These are phyloP conservation scores for Aulostomus chinensis DNA, from an alignment of 2,797 vertebrate genomes.

Conservation along the genomic window DNA sequence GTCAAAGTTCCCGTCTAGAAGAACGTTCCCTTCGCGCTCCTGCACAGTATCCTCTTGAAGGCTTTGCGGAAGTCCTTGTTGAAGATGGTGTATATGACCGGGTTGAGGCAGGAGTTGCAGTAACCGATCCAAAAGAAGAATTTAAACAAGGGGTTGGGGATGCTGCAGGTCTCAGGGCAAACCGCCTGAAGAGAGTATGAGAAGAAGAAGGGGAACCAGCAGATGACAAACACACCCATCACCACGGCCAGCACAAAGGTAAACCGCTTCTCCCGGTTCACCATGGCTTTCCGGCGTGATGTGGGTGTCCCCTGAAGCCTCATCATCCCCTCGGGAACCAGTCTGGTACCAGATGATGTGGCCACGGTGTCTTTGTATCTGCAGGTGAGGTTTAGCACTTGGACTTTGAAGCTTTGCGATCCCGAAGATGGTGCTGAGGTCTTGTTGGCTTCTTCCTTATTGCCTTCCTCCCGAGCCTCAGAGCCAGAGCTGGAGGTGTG, in stretches of 20 bases:
- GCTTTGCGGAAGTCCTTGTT: conserved; percentile 89
- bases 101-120: conserved; percentile 91
- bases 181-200: conserved; percentile 81
- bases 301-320: conserved; percentile 44
- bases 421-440: neutral
- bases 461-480: conserved; percentile 30
- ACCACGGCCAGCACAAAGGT: conserved; percentile 87
- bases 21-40: conserved; percentile 59
- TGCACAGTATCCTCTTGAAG: conserved; percentile 86
- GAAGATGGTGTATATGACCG: conserved; percentile 89
- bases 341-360: conserved; percentile 55
- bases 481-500: conserved; percentile 66
- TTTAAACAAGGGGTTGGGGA: conserved; percentile 77
- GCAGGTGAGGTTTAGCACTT: conserved; percentile 18
- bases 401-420: conserved; percentile 36
- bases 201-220: conserved; percentile 90
- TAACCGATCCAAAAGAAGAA: conserved; percentile 91
- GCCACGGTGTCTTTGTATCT: conserved; percentile 45
- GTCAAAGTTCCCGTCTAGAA: conserved; percentile 45
- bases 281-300: conserved; percentile 80
- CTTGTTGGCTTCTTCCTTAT: neutral
- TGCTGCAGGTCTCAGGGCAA: conserved; percentile 73
- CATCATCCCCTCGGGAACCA: conserved; percentile 35
- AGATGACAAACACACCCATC: conserved; percentile 85
- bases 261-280: conserved; percentile 87